A percentile compares a stretch with the other conserved stretches of the same genome.
phyloP scores from a whole-genome alignment of 2,797 vertebrate genomes.

The Chiropotes sagulatus region DNA sequence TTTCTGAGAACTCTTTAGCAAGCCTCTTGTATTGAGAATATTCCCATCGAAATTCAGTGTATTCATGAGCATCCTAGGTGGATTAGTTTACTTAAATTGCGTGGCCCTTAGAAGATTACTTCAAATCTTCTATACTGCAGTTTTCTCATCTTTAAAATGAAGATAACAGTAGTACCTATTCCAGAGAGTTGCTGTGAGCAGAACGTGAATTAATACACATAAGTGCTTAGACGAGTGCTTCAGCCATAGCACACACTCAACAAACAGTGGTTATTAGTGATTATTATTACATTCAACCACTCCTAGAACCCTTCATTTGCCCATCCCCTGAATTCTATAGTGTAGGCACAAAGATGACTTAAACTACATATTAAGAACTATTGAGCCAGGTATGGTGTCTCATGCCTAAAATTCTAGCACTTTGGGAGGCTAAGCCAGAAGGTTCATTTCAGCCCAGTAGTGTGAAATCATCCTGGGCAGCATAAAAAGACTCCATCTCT shows the following conservation, averaged over 20 bases:
- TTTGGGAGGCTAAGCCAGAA: background rate
- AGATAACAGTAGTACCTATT: background rate
- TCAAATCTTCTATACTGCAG: background rate
- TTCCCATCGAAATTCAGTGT: background rate
- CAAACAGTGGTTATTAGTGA: background rate
- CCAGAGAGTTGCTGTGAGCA: background rate
- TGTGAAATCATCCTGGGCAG: background rate
- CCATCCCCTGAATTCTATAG: background rate
- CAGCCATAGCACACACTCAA: background rate
- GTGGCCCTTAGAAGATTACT: background rate
- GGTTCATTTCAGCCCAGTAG: background rate
- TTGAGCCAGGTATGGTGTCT: background rate
- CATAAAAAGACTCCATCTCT: background rate
- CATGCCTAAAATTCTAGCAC: background rate
- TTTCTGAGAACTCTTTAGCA: background rate
- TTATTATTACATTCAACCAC: background rate
- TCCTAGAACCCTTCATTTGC: background rate
- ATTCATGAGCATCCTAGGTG: accelerated
- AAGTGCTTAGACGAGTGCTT: background rate
- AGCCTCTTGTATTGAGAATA: background rate
- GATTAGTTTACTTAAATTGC: background rate
- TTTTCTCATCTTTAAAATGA: background rate
- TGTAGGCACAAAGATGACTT: background rate
- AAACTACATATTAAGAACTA: background rate
- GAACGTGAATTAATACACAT: background rate